Base-by-base conservation (phyloP, 1,140 invertebrate genomes). In the Formica selysi region DNA sequence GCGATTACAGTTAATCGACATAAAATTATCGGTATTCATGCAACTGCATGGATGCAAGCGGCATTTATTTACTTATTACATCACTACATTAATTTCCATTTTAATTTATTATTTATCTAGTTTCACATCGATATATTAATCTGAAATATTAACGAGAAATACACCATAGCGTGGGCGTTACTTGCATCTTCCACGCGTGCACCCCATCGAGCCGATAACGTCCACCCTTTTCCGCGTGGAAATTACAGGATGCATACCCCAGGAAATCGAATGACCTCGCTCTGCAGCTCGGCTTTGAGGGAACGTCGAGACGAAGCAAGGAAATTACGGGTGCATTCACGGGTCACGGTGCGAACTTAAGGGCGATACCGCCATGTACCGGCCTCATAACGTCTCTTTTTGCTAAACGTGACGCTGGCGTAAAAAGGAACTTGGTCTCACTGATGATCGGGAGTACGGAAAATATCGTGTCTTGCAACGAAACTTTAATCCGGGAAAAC, bases 221-320 rank as follows among this genome's bases (percentile, higher is more conserved):
- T 83, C 29, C 68, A 83, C 29, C 68, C 79, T 83, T 83, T 83
- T 83, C 79, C 79, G 68, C 38, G 79, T 83, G 79, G 79, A 83
- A 83, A 83, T 83, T 83, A 61, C 79, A 80, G 76, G 64, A 80
- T 86, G 65, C 76, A 86, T 68, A 67, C 38, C 62, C 64, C 84
- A 86, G 76, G 62, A 86, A 86, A 86, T 86, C 76, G 76, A 86
- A 80, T 86, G 65, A 86, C 76, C 48, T 80, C 84, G 38, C 65
- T 62, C 41, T 41, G 36, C 84, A 61, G 68, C 79, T 22, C 68
- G 65, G 67, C 62, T 78, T 86, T 86, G 48, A 57, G 54, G 48
- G 65, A 70, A 61, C 76, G n/a, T 54, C 54, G 64, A 62, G 57
- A 54, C 67, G 65, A 59, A 51, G 76, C 64, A 41, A 80, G 76